Conservation (phyloP, 2,888 invertebrate species). For the Hyposoter didymator region DNA sequence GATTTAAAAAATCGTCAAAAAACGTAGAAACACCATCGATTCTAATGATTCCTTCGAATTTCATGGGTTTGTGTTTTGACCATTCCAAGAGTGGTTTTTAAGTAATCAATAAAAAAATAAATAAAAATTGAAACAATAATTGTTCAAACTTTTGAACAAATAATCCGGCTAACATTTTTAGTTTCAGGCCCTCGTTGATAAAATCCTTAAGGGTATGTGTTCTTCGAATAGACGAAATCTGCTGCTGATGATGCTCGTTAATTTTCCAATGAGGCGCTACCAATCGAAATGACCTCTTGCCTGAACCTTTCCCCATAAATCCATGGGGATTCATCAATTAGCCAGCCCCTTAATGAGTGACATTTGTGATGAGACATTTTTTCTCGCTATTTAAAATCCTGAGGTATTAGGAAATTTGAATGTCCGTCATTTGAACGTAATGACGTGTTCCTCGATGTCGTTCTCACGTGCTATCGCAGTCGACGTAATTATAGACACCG, state of each 20-base stretch:
- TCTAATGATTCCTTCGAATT: not conserved
- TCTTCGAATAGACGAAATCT: not conserved
- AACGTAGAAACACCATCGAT: not conserved
- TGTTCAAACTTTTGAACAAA: too few species aligned
- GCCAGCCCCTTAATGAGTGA: not conserved
- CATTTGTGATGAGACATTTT: slow-evolving; percentile 21
- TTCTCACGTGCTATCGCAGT: slow-evolving; percentile 61
- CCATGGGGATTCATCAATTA: not conserved
- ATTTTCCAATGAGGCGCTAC: not conserved
- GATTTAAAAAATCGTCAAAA: not conserved
- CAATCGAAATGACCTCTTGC: not conserved
- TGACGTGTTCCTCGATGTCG: slow-evolving; percentile 56
- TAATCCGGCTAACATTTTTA: too few species aligned
- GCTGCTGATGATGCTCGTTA: not conserved
- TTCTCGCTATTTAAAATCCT: slow-evolving; percentile 14
- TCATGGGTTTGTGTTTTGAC: not conserved
- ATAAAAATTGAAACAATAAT: too few species aligned
- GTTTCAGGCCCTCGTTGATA: too few species aligned
- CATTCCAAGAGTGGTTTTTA: too few species aligned
- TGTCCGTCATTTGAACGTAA: slow-evolving; percentile 24
- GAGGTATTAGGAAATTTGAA: slow-evolving; percentile 24
- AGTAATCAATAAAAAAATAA: too few species aligned
- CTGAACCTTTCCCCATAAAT: not conserved
- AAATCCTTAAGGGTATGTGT: too few species aligned
- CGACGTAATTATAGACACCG: slow-evolving; percentile 63